Percentiles rank a stretch among this genome's conserved stretches.
Conservation (phyloP, 2,113 vertebrate species). For the Procapra przewalskii region DNA sequence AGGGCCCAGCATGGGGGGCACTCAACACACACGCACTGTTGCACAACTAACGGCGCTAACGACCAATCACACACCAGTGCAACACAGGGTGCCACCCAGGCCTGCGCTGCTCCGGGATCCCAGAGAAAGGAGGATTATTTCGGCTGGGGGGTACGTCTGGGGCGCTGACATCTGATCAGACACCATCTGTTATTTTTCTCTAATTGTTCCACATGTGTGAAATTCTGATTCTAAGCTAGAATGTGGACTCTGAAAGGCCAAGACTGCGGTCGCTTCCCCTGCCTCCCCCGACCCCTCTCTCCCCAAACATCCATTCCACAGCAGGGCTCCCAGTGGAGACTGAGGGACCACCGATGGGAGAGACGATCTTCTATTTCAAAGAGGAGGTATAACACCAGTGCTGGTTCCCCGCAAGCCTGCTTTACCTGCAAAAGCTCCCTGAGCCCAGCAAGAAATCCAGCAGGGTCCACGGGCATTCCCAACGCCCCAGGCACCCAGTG, state of each 20-base stretch:
- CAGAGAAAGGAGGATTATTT: conserved; percentile 20
- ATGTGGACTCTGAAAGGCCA: neutral
- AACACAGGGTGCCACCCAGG: neutral
- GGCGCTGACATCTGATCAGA: conserved; percentile 68
- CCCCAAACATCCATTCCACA: neutral
- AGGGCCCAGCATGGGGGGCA: neutral
- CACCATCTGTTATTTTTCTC: conserved; percentile 71
- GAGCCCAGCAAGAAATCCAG: neutral
- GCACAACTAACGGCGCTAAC: neutral
- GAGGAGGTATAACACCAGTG: neutral
- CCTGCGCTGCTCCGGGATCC: neutral
- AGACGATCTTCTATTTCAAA: neutral
- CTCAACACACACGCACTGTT: neutral
- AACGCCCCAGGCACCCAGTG: accelerated
- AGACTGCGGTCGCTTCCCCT: neutral
- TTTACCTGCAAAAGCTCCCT: neutral
- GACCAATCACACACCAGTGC: neutral
- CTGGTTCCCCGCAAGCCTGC: neutral
- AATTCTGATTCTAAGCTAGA: conserved; percentile 61
- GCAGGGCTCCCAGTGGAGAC: neutral
- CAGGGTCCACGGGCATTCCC: accelerated
- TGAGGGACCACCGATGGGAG: neutral
- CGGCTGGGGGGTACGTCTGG: conserved; percentile 40
- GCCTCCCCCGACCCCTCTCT: neutral
- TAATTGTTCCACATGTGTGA: conserved; percentile 68